Percentiles rank a stretch among this genome's conserved stretches.
These are phyloP conservation scores for Urocitellus parryii DNA, from an alignment of 2,113 vertebrate species.

Conservation along the genomic window DNA sequence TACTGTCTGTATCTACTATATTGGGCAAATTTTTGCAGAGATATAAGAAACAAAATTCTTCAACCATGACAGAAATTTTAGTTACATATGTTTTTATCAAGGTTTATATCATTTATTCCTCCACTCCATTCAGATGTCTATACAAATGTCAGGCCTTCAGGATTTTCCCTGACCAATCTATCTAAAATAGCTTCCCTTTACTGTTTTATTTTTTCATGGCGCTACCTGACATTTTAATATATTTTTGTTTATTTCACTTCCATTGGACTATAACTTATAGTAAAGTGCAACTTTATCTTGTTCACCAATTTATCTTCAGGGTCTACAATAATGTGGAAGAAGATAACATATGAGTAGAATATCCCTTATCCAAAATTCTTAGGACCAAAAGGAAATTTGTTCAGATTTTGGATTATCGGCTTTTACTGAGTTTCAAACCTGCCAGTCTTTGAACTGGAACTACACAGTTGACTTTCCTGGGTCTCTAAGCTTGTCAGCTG, in stretches of 20 bases:
- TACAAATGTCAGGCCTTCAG: neutral
- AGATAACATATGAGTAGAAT: neutral
- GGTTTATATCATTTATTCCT: neutral
- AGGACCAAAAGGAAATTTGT: neutral
- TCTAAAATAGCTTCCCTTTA: neutral
- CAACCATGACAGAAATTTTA: neutral
- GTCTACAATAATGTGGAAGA: neutral
- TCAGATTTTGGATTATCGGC: neutral
- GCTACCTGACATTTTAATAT: conserved; percentile 31
- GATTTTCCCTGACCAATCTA: neutral
- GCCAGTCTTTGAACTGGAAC: neutral
- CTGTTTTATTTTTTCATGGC: neutral
- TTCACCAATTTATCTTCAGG: neutral
- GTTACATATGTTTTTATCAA: conserved; percentile 32
- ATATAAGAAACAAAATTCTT: conserved; percentile 19
- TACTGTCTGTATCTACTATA: neutral
- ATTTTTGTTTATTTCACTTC: neutral
- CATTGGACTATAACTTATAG: neutral
- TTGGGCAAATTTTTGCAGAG: conserved; percentile 9
- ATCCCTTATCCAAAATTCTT: neutral
- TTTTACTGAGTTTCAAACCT: neutral
- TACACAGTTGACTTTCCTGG: neutral
- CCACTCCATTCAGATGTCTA: neutral
- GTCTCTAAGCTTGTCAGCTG: neutral
- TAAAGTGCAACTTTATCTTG: neutral